Evolutionary conservation across 2,888 invertebrate genomes (phyloP), one percentile per base, ranked within the genome.

Genomic region (Coelopa pilipes): DNA sequence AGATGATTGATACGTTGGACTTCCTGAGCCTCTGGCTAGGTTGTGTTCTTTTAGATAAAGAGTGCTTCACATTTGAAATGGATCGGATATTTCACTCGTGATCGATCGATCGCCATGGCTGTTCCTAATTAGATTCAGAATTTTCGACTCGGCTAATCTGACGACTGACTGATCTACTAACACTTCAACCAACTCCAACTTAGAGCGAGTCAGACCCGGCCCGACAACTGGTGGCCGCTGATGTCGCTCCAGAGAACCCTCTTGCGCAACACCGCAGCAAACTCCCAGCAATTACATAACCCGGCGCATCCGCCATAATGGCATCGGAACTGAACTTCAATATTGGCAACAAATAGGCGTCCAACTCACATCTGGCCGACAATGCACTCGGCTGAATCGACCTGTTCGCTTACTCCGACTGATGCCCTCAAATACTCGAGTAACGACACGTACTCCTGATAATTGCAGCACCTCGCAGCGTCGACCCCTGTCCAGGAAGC

Each of bases 381-480:
- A 70, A 49, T 15, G 69, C 34, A 69, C 21, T 59, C 60, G 49
- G 15, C 49, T 47, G 70, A 49, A 70, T 70, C 62, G 63, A 17
- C 62, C 50, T 62, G 12, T 45, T 24, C 62, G 19, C 17, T 70
- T 50, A 24, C 49, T 17, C 50, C 50, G 62, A 49, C 62, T 49
- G 70, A 60, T 62, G 60, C 70, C 53, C 34, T 62, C 62, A 49
- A 62, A 50, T 53, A 62, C 70, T 70, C 60, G 70, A 63, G n/a
- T 45, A 53, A 45, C 11, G 46, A 62, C 70, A 70, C 70, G 70
- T 70, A 62, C 70, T 24, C 7, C 45, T 62, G 70, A 70, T 70
- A 70, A 62, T 10, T 49, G 49, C 65, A 12, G 62, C 47, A n/a
- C 34, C 34, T 34, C 34, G 34, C 34, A 2, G 34, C 34, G 34